Evolutionary conservation across 1,140 invertebrate genomes (phyloP), one percentile per base, ranked within the genome.

Genomic region (Battus philenor): DNA sequence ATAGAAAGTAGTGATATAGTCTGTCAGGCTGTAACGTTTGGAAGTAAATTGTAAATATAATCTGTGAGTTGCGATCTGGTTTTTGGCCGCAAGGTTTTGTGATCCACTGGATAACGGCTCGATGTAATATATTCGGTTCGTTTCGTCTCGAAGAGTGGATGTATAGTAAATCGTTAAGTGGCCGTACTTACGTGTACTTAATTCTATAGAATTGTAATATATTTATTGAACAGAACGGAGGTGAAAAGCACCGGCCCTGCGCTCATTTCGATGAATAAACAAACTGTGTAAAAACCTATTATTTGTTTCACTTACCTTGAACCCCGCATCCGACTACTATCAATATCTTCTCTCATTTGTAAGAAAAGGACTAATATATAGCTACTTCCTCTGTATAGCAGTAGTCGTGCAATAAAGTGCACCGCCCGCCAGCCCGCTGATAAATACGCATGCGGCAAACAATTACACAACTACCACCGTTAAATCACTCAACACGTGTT

Each of bases 261-360:
- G 38, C 65, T 62, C 65, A 70, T 75, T 81, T 58, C 70, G 75
- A 68, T 73, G 75, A 81, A 77, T 81, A 79, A 76, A 76, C 53
- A 58, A 73, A 68, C 48, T 72, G 73, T 75, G 66, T 70, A 76
- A 58, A 67, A 68, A 41, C 10, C 49, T 57, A 51, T 24, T 10
- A 4, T 20, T 20, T 20, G 18, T 20, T 20, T 20, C 2, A 6
- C 6, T 20, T 6, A 2, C 18, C 18, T 20, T 20, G 18, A 20
- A 3, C 18, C 18, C 18, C 6, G n/a, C n/a, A n/a, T n/a, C n/a
- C n/a, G n/a, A n/a, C n/a, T n/a, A n/a, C n/a, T n/a, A n/a, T n/a
- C n/a, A n/a, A n/a, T n/a, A n/a, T n/a, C n/a, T n/a, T n/a, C n/a
- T n/a, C n/a, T n/a, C n/a, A n/a, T n/a, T n/a, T n/a, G n/a, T n/a